Evolutionary conservation across 2,797 vertebrate species (phyloP).

Genomic region (Paguma larvata): DNA sequence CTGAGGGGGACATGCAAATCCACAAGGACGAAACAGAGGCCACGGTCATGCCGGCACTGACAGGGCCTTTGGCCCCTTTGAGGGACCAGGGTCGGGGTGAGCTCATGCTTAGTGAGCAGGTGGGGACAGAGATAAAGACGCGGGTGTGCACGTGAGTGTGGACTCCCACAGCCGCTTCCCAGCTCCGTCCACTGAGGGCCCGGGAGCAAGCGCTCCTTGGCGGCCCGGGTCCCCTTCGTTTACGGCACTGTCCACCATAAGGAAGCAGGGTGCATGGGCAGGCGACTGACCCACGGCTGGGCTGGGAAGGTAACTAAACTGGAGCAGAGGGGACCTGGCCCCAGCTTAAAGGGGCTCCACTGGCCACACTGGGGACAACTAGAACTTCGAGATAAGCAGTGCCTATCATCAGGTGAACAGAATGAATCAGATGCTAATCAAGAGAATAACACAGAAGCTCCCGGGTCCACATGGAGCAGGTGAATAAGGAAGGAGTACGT

Average conservation of each 20-base stretch:
- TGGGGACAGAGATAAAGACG: rapidly evolving
- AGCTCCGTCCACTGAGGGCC: too few species aligned
- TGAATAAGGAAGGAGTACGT: too few species aligned
- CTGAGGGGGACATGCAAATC: not conserved
- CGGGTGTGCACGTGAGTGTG: rapidly evolving
- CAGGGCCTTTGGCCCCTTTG: not conserved
- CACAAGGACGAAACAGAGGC: not conserved
- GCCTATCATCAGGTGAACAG: not conserved
- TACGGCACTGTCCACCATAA: rapidly evolving
- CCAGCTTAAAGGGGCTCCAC: not conserved
- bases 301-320: not conserved
- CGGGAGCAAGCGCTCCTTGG: rapidly evolving
- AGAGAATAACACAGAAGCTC: rapidly evolving
- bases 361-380: not conserved
- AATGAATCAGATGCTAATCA: rapidly evolving
- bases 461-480: not conserved
- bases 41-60: not conserved
- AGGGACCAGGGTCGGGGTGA: rapidly evolving
- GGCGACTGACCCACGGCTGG: rapidly evolving
- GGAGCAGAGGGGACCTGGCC: not conserved
- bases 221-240: not conserved
- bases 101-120: not conserved
- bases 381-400: not conserved
- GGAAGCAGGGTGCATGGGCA: rapidly evolving
- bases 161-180: not conserved